Evolutionary conservation across 2,113 vertebrate genomes (phyloP).

Genomic region (Addax nasomaculatus): DNA sequence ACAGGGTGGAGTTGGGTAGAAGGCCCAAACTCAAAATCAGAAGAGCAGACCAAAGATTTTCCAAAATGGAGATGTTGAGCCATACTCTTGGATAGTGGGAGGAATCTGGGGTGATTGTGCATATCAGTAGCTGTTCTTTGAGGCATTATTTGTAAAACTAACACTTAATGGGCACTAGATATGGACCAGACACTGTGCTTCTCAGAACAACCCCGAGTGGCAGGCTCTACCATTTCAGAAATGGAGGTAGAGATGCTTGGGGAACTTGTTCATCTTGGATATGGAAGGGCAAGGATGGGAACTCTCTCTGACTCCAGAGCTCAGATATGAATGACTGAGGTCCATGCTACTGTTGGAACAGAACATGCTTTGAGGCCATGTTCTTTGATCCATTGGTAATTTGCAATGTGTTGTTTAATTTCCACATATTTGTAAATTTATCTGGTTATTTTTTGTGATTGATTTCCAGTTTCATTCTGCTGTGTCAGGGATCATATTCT

Average conservation of each 20-base stretch:
- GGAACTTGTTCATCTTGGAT: background rate
- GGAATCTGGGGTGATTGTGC: background rate
- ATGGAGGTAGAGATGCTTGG: background rate
- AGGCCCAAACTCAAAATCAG: background rate
- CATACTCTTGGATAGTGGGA: background rate
- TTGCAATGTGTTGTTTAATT: background rate
- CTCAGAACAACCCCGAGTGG: background rate
- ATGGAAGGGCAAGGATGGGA: background rate
- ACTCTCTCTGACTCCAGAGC: background rate
- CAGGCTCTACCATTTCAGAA: background rate
- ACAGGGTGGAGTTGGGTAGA: background rate
- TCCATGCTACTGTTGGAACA: background rate
- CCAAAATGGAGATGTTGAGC: background rate
- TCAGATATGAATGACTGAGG: background rate
- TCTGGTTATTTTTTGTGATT: background rate
- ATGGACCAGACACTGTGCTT: too few species aligned
- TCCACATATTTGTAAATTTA: background rate
- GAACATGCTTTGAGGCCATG: background rate
- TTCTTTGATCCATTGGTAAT: background rate
- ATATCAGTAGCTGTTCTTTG: too few species aligned
- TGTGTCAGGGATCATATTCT: background rate
- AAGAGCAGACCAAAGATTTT: background rate
- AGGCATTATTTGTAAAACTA: background rate
- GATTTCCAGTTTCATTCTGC: background rate
- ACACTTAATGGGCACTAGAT: background rate